Percentiles rank a stretch among this genome's conserved stretches.
phyloP scores from a whole-genome alignment of 2,113 vertebrate species.

The Gallinago paraguaiae region DNA sequence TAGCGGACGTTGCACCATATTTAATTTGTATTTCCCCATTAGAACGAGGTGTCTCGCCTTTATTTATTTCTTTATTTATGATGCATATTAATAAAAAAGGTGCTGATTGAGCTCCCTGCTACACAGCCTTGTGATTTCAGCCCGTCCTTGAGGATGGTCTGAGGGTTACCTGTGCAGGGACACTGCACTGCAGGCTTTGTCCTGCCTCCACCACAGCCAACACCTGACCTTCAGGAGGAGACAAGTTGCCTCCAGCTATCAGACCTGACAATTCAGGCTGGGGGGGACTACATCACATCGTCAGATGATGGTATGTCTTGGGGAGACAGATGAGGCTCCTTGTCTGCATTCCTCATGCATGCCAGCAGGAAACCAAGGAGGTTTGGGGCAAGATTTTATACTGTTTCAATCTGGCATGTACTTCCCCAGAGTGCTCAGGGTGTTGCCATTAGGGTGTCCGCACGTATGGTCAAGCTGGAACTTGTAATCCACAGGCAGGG shows the following conservation, averaged over 20 bases:
- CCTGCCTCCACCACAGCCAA: background rate
- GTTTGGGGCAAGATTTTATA: background rate
- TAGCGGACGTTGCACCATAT: constrained; percentile 36
- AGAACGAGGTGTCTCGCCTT: constrained; percentile 67
- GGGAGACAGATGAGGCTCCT: background rate
- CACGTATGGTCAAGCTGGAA: constrained; percentile 37
- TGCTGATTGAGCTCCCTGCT: background rate
- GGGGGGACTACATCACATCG: background rate
- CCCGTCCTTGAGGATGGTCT: background rate
- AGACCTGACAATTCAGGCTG: background rate
- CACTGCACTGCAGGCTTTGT: background rate
- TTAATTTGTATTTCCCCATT: constrained; percentile 64
- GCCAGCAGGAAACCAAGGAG: background rate
- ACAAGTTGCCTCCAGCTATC: background rate
- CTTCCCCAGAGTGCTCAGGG: background rate
- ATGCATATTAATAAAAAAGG: background rate
- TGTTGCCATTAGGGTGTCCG: background rate
- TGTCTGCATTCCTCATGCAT: background rate
- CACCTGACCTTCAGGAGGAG: background rate
- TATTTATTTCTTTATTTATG: constrained; percentile 86
- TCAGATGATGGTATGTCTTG: background rate
- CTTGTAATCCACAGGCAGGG: constrained; percentile 63
- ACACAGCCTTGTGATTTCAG: background rate
- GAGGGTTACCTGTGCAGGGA: background rate
- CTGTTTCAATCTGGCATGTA: background rate